Base-by-base conservation (phyloP, 1,140 invertebrate genomes). In the Cydia amplana region DNA sequence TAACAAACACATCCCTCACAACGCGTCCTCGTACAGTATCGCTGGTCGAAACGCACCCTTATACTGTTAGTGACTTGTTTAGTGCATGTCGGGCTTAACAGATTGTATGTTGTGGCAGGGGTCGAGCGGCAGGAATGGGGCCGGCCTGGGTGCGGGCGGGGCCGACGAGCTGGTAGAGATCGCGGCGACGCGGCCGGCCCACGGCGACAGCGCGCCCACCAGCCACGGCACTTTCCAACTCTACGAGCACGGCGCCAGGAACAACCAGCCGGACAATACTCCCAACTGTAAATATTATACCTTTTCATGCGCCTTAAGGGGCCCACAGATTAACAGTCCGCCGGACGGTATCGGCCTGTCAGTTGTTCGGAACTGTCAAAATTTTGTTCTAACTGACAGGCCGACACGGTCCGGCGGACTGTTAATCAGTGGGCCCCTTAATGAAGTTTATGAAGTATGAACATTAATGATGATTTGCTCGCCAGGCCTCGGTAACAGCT, bases 141-240 rank as follows among this genome's bases (percentile, higher is more conserved):
- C 82, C 51, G 82, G 83, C 1, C 78, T 76, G 9, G 79, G 82
- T 18, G 28, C 81, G 3, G 79, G 80, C 9, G 88, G 89, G n/a
- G 86, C 88, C 81, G 88, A 90, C 78, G 87, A 60, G 55, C 55
- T 87, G 88, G 90, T 90, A 85, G 87, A 89, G 77, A 87, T 89
- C 18, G 87, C 85, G 20, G 77, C 88, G 20, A 85, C 84, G 36
- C 83, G 80, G 70, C 82, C 83, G 72, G 77, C 81, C 3, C 85
- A 83, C 43, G 73, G 73, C 60, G 76, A 63, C 76, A 79, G 83
- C 12, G 87, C 88, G 1, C 88, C 90, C 36, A 91, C 90, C 67
- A 89, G 79, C 81, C 88, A 90, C 83, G 88, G 90, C 20, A 90
- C 87, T 40, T 91, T 91, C 75, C 88, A 90, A 51, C 81, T 91